phyloP scores from a whole-genome alignment of 2,888 invertebrate species.

The Eupsilia transversa region DNA sequence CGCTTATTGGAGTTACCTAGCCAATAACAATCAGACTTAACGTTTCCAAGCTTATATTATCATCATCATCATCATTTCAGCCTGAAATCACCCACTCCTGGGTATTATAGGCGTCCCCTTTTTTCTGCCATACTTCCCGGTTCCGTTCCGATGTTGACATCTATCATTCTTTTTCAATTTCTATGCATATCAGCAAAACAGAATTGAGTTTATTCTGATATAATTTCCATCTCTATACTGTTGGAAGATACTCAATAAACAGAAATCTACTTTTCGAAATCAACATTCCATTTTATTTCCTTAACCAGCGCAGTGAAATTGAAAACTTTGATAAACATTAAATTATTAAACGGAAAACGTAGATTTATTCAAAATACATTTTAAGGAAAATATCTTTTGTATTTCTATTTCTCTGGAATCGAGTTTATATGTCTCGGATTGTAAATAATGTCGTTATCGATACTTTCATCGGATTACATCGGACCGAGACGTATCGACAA shows the following conservation, averaged over 20 bases:
- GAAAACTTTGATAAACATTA: not conserved
- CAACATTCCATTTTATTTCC: not conserved
- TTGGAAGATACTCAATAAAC: not conserved
- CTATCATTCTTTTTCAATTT: conserved; percentile 44
- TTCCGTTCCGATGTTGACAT: conserved; percentile 21
- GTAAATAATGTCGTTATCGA: conserved; percentile 50
- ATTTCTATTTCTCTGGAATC: not conserved
- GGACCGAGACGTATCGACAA: conserved; percentile 22
- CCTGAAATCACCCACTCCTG: too few relatives aligned
- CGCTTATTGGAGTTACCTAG: conserved; percentile 3
- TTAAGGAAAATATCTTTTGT: not conserved
- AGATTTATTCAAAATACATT: not conserved
- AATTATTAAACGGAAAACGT: not conserved
- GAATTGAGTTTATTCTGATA: conserved; percentile 19
- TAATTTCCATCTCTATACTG: conserved; percentile 38
- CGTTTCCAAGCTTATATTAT: not conserved
- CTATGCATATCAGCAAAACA: conserved; percentile 28
- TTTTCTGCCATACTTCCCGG: too few relatives aligned
- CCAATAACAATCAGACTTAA: not conserved
- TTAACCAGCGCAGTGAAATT: not conserved
- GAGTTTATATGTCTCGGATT: conserved; percentile 32
- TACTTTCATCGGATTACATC: conserved; percentile 54
- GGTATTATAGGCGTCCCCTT: too few relatives aligned
- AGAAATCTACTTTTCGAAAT: not conserved
- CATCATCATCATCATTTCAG: too few relatives aligned